These are phyloP conservation scores for Lepus oiostolus DNA, from an alignment of 2,797 vertebrate species.

Conservation along the genomic window DNA sequence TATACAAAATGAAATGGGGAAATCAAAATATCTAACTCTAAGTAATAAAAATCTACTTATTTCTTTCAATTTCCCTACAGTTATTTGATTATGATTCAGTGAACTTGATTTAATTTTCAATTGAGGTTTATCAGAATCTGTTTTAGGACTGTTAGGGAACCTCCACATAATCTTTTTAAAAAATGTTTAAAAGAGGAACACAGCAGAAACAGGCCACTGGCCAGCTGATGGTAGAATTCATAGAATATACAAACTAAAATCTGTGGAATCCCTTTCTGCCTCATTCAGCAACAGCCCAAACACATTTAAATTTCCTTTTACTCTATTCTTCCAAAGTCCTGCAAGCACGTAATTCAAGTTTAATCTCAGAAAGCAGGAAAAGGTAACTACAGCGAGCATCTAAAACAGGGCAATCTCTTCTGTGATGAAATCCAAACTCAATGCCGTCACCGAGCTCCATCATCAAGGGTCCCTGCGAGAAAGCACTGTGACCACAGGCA, in stretches of 20 bases:
- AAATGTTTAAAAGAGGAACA: constrained; percentile 32
- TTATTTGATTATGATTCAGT: constrained; percentile 30
- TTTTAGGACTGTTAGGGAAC: constrained; percentile 30
- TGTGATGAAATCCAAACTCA: constrained; percentile 40
- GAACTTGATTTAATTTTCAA: constrained; percentile 66
- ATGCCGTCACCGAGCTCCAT: background rate
- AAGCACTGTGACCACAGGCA: background rate
- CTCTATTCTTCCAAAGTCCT: background rate
- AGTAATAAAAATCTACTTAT: constrained; percentile 22
- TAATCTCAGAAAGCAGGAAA: constrained; percentile 29
- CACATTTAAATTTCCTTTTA: background rate
- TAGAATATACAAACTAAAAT: constrained; percentile 1
- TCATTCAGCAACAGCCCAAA: background rate
- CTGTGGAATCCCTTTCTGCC: background rate
- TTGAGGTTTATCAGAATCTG: constrained; percentile 3
- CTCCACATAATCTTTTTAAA: constrained; percentile 1
- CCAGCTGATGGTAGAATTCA: background rate
- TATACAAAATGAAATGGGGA: background rate
- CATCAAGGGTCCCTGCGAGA: background rate
- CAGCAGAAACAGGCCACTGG: constrained; percentile 16
- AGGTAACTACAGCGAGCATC: background rate
- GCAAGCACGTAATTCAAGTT: constrained; percentile 45
- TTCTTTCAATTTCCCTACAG: constrained; percentile 23
- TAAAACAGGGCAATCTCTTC: background rate
- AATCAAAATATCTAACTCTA: constrained; percentile 44